Evolutionary conservation across 1,140 invertebrate genomes (phyloP).

Genomic region (Nephila pilipes): DNA sequence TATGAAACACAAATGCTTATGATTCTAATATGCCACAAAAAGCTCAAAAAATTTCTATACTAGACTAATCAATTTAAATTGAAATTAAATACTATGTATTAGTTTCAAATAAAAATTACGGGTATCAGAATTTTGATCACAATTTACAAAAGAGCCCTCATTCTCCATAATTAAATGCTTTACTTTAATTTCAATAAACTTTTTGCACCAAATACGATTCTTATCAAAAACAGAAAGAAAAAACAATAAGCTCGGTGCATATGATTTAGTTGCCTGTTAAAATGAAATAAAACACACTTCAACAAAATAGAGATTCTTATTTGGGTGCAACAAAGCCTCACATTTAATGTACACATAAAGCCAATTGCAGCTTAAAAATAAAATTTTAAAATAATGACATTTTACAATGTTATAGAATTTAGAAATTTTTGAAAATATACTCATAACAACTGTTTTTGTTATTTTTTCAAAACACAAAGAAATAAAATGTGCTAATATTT

Average conservation of each 20-base stretch:
- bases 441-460: not conserved
- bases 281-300: not conserved
- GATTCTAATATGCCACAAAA: not conserved
- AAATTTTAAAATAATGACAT: not conserved
- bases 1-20: not conserved
- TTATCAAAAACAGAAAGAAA: not conserved
- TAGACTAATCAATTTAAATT: not conserved
- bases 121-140: no score
- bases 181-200: no score
- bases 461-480: not conserved
- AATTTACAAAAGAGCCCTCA: no score
- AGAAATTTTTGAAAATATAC: not conserved
- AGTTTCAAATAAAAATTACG: no score
- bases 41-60: not conserved
- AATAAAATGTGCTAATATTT: not conserved
- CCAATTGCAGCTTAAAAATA: not conserved
- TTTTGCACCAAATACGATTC: no score
- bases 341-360: not conserved
- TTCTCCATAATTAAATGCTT: no score
- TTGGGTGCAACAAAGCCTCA: not conserved
- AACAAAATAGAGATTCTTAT: constrained; percentile 10
- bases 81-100: not conserved
- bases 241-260: not conserved
- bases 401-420: not conserved
- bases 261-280: not conserved